These are phyloP conservation scores for Blennius ocellaris DNA, from an alignment of 2,113 vertebrate genomes.

Conservation along the genomic window DNA sequence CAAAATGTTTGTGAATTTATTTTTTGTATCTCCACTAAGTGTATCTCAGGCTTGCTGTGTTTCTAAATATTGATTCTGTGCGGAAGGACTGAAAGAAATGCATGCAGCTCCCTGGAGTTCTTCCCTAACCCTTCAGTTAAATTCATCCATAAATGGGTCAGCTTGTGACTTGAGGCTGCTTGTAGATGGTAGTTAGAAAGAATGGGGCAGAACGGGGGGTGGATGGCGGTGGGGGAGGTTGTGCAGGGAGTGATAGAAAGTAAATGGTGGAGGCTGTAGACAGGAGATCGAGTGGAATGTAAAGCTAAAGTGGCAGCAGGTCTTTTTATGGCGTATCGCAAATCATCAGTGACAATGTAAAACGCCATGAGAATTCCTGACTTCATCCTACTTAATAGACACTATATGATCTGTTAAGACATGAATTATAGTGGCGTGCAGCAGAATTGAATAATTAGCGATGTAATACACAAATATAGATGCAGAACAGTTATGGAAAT, in stretches of 20 bases:
- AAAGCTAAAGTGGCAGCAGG: constrained; percentile 4
- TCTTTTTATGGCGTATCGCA: constrained; percentile 4
- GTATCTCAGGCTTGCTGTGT: not conserved
- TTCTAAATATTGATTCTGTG: not conserved
- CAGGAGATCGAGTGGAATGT: not conserved
- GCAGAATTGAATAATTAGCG: not conserved
- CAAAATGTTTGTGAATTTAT: constrained; percentile 26
- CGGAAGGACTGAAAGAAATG: not conserved
- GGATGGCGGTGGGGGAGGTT: not conserved
- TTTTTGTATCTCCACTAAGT: not conserved
- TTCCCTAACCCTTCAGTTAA: constrained; percentile 14
- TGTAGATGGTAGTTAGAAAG: not conserved
- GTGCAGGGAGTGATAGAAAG: not conserved
- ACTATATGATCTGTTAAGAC: not conserved
- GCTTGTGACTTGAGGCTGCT: constrained; percentile 39
- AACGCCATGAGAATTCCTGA: constrained; percentile 2
- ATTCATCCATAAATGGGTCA: constrained; percentile 42
- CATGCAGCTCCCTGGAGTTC: constrained; percentile 4
- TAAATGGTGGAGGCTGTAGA: not conserved
- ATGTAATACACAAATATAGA: not conserved
- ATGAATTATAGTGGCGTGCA: not conserved
- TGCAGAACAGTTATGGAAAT: not conserved
- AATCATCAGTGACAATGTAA: constrained; percentile 14
- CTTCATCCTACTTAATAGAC: not conserved
- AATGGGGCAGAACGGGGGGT: not conserved